Base-by-base conservation (phyloP, 2,797 vertebrate genomes). In the Acestrorhynchus altus region DNA sequence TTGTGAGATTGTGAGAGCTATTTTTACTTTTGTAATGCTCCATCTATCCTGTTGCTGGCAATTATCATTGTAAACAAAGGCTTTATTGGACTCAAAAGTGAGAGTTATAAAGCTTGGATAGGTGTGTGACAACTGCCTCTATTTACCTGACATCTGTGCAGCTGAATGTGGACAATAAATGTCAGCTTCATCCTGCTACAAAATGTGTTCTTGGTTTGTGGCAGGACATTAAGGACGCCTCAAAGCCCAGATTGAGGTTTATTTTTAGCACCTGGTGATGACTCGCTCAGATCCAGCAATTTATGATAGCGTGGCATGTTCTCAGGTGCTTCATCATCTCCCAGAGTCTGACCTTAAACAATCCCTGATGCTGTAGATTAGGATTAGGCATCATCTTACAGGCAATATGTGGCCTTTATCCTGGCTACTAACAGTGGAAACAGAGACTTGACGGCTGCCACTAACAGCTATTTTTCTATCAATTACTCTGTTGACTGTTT, bases 191-290 rank as follows among this genome's bases (percentile, higher is more conserved):
- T 72, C 73, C 61, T 61, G n/a, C 70, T 68, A 66, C 44, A 69
- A 75, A 76, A 64, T 28, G 31, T 77, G 46, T 74, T 46, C 28
- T 8, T 56, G 52, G 61, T 72, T 49, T 56, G 67, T 39, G 31
- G 57, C 24, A 20, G 47, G 71, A 49, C 63, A 68, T 73, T 49
- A 51, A 72, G 68, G 69, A 66, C 49, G 66, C 35, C 74, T 69
- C 44, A 8, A 40, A 66, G 52, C 47, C 72, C 61, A 83, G 56
- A 80, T 73, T 63, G 51, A 1, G 20, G 78, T 63, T 70, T 84
- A 82, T 83, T 83, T 85, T 84, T 80, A 85, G 79, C 54, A 57
- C 44, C 2, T 1, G n/a, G 63, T 60, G 59, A 81, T 72, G 70
- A 70, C 56, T 75, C 11, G 26, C 35, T 67, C 28, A 74, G 79